Evolutionary conservation across 2,113 vertebrate genomes (phyloP).

Genomic region (Pteruthius melanotis): DNA sequence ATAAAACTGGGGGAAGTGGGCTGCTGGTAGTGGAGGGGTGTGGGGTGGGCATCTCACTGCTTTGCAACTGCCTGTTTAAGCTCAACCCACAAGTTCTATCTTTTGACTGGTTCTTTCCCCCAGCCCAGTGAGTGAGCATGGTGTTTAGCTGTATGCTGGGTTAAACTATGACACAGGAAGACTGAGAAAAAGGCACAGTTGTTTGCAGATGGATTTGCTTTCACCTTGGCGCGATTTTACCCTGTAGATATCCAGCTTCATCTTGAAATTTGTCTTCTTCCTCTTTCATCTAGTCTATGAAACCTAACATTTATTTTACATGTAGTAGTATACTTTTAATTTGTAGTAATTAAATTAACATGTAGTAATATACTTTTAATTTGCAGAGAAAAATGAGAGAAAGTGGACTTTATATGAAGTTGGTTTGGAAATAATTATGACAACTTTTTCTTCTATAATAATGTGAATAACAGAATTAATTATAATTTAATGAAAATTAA

Average conservation of each 20-base stretch:
- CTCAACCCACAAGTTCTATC: neutral
- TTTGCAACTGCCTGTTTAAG: neutral
- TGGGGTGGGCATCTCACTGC: neutral
- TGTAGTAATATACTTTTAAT: too few relatives aligned
- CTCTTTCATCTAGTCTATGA: neutral
- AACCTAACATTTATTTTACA: too few relatives aligned
- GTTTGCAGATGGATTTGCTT: neutral
- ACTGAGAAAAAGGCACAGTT: neutral
- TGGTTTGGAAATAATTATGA: neutral
- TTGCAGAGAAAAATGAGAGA: neutral
- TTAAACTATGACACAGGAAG: neutral
- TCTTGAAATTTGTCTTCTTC: neutral
- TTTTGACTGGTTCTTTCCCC: neutral
- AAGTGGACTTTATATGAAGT: neutral
- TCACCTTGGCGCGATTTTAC: neutral
- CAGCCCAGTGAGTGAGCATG: fast-evolving
- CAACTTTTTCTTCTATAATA: neutral
- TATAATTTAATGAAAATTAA: neutral
- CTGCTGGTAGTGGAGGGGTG: neutral
- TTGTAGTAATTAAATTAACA: too few relatives aligned
- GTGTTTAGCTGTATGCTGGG: fast-evolving
- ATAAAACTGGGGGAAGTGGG: neutral
- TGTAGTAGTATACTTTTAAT: too few relatives aligned
- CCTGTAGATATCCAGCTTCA: neutral
- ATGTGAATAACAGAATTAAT: neutral